Base-by-base conservation (phyloP, 2,888 invertebrate species). In the Euclidia mi region DNA sequence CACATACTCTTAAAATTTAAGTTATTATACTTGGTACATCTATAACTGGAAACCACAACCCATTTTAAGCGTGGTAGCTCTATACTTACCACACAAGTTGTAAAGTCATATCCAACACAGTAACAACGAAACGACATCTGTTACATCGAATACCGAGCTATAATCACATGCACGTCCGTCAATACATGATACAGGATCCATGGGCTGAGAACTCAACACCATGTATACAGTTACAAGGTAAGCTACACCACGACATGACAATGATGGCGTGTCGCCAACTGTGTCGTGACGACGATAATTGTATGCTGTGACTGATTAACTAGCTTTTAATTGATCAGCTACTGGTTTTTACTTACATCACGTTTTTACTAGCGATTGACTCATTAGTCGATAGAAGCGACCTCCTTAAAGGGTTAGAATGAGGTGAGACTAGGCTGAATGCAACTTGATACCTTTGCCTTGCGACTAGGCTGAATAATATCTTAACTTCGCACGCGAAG, bases 261-360 rank as follows among this genome's bases (percentile, higher is more conserved):
- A 79, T 81, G 66, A 70, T 82, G 81, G 82, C 84, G 76, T 56
- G 76, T 65, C 44, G 72, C 82, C 82, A 82, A 82, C 71, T 78
- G 77, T 83, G 81, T 71, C 79, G 67, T 65, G 58, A 55, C 62
- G 65, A 64, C 58, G 65, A 55, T 56, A 49, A 63, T 41, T 48
- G 42, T 41, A 41, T 59, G 55, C 52, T 63, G 46, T 42, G 45
- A 18, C 32, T 63, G 17, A 51, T 71, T 44, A 56, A 56, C 53
- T 38, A 52, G 44, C 42, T 58, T 6, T 40, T 71, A 52, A 45
- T 46, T 52, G 32, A 52, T 44, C 32, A 37, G 7, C 34, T 14
- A 34, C 34, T 6, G 14, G 38, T 44, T 51, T 51, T 38, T 44
- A 29, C 12, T 31, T 11, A 4, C 11, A 14, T 9, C n/a, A 31